A percentile compares a stretch with the other conserved stretches of the same genome.
phyloP scores from a whole-genome alignment of 2,888 invertebrate species.

The Andrena fulva region DNA sequence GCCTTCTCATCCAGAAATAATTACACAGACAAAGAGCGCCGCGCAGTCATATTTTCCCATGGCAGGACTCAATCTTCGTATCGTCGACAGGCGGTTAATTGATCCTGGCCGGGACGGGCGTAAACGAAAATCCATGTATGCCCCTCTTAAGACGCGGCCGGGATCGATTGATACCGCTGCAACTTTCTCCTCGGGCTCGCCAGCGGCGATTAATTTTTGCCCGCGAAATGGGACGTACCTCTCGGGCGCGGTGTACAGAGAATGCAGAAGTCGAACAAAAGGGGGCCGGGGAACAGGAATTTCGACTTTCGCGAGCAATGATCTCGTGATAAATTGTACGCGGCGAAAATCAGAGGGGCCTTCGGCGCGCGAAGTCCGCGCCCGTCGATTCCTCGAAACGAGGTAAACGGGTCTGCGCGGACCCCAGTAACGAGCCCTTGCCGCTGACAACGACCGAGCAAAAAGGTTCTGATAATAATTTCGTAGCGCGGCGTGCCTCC shows the following conservation, averaged over 20 bases:
- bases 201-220: conserved; percentile 43
- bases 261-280: conserved; percentile 39
- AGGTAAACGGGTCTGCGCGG: conserved; percentile 32
- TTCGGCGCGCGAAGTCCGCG: conserved; percentile 25
- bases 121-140: conserved; percentile 50
- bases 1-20: background rate
- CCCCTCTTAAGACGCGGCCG: conserved; percentile 5
- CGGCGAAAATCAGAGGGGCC: conserved; percentile 25
- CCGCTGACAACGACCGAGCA: background rate
- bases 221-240: conserved; percentile 39
- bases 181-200: conserved; percentile 50
- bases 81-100: conserved; percentile 14
- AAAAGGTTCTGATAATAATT: conserved; percentile 20
- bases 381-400: conserved; percentile 31
- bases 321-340: conserved; percentile 44
- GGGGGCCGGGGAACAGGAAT: conserved; percentile 32
- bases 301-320: conserved; percentile 49
- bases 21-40: conserved; percentile 2
- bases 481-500: background rate
- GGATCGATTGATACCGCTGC: conserved; percentile 30
- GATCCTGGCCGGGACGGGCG: conserved; percentile 14
- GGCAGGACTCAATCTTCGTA: conserved; percentile 10
- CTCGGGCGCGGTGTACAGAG: conserved; percentile 3
- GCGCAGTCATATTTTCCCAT: background rate
- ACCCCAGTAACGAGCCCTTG: conserved; percentile 35